Evolutionary conservation across 1,140 invertebrate species (phyloP).

Genomic region (Micrasema minimum): DNA sequence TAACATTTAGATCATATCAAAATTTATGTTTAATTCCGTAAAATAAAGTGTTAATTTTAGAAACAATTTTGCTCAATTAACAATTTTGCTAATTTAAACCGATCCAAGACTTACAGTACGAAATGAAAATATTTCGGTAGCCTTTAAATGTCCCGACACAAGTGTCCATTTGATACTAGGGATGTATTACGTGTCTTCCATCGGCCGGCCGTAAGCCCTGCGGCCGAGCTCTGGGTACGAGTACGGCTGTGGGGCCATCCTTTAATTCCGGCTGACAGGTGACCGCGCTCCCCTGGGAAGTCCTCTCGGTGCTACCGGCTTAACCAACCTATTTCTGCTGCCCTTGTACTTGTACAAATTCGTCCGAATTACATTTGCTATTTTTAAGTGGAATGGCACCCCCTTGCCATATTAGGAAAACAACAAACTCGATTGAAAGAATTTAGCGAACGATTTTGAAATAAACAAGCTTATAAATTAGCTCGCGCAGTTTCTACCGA

Average conservation of each 20-base stretch:
- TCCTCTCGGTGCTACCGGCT: constrained; percentile 25
- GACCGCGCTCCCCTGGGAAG: constrained; percentile 43
- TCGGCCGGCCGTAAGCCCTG: constrained; percentile 35
- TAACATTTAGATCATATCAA: no score
- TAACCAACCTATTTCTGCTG: constrained; percentile 32
- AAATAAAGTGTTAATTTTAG: no score
- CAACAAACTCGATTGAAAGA: not conserved
- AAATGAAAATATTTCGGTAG: constrained; percentile 22
- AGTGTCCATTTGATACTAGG: constrained; percentile 28
- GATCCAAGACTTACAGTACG: not conserved
- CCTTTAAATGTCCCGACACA: constrained; percentile 19
- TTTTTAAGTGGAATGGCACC: no score
- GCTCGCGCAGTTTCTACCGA: not conserved
- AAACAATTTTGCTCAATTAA: no score
- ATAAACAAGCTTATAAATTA: not conserved
- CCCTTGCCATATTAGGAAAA: not conserved
- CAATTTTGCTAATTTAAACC: no score
- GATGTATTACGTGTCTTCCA: constrained; percentile 38
- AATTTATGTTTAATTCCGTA: no score
- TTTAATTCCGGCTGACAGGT: constrained; percentile 54
- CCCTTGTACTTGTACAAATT: constrained; percentile 30
- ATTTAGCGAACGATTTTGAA: not conserved
- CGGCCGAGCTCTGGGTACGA: constrained; percentile 34
- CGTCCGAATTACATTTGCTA: constrained; percentile 23
- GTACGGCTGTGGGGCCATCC: constrained; percentile 45